Evolutionary conservation across 2,113 vertebrate species (phyloP), one percentile per base, ranked within the genome.

Genomic region (Donacobius atricapilla): DNA sequence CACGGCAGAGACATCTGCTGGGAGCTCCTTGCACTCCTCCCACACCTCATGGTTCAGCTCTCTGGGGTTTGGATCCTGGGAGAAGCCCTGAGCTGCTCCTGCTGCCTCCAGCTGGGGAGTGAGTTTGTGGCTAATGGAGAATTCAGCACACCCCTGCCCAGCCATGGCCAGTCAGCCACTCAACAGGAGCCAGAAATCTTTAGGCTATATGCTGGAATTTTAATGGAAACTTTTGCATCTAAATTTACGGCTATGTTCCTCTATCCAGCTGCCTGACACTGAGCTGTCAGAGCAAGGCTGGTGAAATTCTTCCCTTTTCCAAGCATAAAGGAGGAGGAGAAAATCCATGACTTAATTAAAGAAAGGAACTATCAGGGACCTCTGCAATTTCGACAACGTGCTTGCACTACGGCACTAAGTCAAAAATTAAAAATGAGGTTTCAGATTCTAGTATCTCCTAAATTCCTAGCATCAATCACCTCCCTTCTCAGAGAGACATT

Each of bases 1-100:
- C 79, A 40, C 35, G 42, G 61, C 70, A 97, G 96, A 90, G 97
- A 96, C 96, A 97, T 61, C 97, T 97, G 91, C 94, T 96, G 97
- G 97, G 84, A 83, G 50, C 48, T 89, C 45, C 83, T 54, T 19
- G 12, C 42, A 73, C 45, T 82, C 21, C n/a, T 47, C 47, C 70
- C 42, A 22, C 0, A 0, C 45, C 31, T 93, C 1, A 0, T 23
- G 15, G 27, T 73, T 56, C 81, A 48, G 72, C 19, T 40, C 21
- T 48, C 20, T 0, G 1, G 39, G 24, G 25, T 35, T 50, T 6
- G 0, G n/a, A 48, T 61, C 40, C 45, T 11, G 7, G 1, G 3
- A 94, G 39, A 19, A 80, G 33, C n/a, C 20, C 11, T 0, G 6
- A 7, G 27, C 45, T 40, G n/a, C 84, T 70, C 50, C 42, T 13